phyloP scores from a whole-genome alignment of 64 coral and sea anemone genomes.

The Actinia tenebrosa region DNA sequence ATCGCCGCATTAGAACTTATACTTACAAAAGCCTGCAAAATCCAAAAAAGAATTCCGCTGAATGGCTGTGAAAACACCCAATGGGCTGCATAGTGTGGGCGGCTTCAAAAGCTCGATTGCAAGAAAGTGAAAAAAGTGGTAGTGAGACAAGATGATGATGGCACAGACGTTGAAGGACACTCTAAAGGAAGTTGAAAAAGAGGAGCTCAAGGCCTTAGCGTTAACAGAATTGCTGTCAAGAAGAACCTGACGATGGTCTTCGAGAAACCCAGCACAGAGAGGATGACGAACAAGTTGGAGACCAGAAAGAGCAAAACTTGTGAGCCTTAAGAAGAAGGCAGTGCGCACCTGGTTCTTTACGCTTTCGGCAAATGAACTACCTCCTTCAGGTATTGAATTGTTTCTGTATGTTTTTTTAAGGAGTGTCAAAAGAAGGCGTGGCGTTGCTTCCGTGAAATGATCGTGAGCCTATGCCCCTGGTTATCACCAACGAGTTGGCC shows the following conservation, averaged over 20 bases:
- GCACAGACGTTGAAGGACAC: neutral
- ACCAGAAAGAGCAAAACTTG: neutral
- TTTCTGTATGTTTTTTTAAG: too few species aligned
- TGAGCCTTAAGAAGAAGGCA: neutral
- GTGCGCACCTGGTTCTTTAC: neutral
- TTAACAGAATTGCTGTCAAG: neutral
- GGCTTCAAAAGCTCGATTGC: neutral
- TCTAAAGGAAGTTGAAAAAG: neutral
- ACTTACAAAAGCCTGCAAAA: constrained; percentile 4
- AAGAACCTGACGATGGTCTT: neutral
- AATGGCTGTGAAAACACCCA: constrained; percentile 9
- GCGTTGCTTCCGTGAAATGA: too few species aligned
- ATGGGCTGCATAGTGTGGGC: constrained; percentile 49
- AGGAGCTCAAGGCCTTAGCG: neutral
- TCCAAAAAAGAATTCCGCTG: neutral
- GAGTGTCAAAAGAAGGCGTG: too few species aligned
- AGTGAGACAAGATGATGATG: neutral
- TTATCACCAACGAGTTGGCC: too few species aligned
- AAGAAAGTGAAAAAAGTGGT: neutral
- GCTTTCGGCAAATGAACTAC: neutral
- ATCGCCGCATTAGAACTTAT: constrained; percentile 6
- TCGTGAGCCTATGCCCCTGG: too few species aligned
- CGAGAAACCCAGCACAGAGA: neutral
- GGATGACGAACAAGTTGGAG: neutral
- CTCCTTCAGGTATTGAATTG: neutral